A percentile compares a stretch with the other conserved stretches of the same genome.
Evolutionary conservation across 2,797 vertebrate genomes (phyloP).

Genomic region (Thalassophryne amazonica): DNA sequence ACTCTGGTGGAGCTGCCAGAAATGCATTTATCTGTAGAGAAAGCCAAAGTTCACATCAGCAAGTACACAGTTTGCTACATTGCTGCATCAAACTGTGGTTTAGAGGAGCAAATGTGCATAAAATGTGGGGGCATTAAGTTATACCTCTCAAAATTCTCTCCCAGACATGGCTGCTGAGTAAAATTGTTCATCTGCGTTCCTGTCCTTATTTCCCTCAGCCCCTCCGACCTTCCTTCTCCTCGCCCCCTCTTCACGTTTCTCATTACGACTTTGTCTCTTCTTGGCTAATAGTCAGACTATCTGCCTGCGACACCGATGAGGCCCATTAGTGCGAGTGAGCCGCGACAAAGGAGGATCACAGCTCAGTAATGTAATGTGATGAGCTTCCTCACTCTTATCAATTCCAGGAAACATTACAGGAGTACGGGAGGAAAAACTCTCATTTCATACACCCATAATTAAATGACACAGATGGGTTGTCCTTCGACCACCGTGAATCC

Average conservation of each 20-base stretch:
- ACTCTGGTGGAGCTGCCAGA: too few species aligned
- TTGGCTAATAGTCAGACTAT: conserved; percentile 83
- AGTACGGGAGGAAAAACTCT: conserved; percentile 60
- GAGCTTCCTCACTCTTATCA: conserved; percentile 77
- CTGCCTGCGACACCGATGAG: conserved; percentile 79
- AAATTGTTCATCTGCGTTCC: neutral
- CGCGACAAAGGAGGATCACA: conserved; percentile 79
- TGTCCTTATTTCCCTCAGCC: neutral
- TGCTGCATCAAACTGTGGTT: too few species aligned
- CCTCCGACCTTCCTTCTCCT: neutral
- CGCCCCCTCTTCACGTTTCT: conserved; percentile 12
- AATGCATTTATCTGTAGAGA: too few species aligned
- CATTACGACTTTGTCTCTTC: conserved; percentile 72
- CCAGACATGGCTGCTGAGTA: neutral
- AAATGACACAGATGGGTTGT: conserved; percentile 80
- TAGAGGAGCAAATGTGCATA: too few species aligned
- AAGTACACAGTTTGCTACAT: too few species aligned
- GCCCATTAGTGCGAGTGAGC: conserved; percentile 84
- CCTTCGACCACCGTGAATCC: conserved; percentile 58
- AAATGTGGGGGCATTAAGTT: too few species aligned
- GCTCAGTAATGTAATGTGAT: conserved; percentile 77
- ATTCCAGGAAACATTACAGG: conserved; percentile 78
- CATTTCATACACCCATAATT: conserved; percentile 87
- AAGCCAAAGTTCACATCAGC: too few species aligned
- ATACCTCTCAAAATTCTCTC: too few species aligned